Evolutionary conservation across 2,113 vertebrate species (phyloP), one percentile per base, ranked within the genome.

Genomic region (Lepisosteus osseus): DNA sequence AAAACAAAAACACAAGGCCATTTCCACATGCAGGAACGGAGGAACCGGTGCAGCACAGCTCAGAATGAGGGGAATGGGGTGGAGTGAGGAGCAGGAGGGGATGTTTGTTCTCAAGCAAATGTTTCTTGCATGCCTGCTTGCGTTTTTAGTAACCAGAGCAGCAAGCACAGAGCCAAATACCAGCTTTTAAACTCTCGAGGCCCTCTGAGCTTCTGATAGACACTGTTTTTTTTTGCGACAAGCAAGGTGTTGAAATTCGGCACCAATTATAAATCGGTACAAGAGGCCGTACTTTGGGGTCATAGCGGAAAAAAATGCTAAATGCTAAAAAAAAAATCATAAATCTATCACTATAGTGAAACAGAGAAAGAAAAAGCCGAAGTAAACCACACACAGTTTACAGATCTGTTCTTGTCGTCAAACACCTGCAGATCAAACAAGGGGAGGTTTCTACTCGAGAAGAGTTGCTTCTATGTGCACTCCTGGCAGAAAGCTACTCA

Each of bases 81-180:
- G 70, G 13, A 54, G 40, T 70, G 13, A 54, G 40, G 54, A 9
- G 72, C 42, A 14, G 14, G 17, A 42, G n/a, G 56, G 29, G 4
- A 56, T 40, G 54, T 42, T 45, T 41, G 17, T 29, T 2, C 6
- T 12, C 3, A 29, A 9, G 5, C 2, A 0, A 54, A 59, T 3
- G 3, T n/a, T 2, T 40, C 40, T n/a, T 8, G 40, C 66, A 74
- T 74, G 72, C 67, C 67, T 42, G 72, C 65, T 54, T 74, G 66
- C n/a, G 7, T 55, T 74, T 67, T 63, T 59, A 68, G 74, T 15
- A 72, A 2, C 64, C 74, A 68, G 59, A 76, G 69, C 41, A 57
- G 65, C 14, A n/a, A 65, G 67, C 17, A 43, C 29, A 69, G 29
- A 69, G 67, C 29, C 29, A 29, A 29, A 47, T 9, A 66, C 17